Conservation (phyloP, 2,797 vertebrate species). For the Emydoidea blandingii region DNA sequence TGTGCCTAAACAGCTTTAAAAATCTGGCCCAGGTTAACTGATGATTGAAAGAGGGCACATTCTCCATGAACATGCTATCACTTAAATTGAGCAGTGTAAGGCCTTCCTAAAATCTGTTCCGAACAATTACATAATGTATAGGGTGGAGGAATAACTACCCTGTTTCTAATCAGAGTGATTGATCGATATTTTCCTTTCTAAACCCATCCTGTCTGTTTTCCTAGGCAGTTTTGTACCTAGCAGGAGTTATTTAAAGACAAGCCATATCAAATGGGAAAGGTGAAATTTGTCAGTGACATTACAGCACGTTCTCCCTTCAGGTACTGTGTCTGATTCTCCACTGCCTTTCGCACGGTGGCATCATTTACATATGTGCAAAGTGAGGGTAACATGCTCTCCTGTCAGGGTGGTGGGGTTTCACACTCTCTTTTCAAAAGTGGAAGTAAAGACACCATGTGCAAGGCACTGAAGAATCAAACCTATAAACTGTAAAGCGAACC, state of each 20-base stretch:
- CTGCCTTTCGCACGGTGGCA: background rate
- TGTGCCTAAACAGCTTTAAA: background rate
- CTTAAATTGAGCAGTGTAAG: background rate
- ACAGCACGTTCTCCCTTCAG: background rate
- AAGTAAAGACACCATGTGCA: background rate
- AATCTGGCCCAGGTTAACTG: background rate
- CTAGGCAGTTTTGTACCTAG: background rate
- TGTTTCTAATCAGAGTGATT: background rate
- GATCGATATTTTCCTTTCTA: background rate
- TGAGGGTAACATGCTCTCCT: fast-evolving
- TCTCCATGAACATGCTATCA: background rate
- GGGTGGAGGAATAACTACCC: background rate
- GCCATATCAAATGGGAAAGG: background rate
- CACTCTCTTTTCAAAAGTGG: background rate
- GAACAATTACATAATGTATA: background rate
- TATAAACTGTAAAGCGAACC: background rate
- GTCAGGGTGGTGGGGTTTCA: background rate
- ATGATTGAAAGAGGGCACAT: background rate
- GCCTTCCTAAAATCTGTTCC: background rate
- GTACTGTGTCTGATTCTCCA: background rate
- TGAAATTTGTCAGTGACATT: background rate
- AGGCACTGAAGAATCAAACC: background rate
- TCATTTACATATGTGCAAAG: background rate
- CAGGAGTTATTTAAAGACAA: background rate
- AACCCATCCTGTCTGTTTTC: background rate